phyloP scores from a whole-genome alignment of 2,113 vertebrate species.

The Trematocara variabile region DNA sequence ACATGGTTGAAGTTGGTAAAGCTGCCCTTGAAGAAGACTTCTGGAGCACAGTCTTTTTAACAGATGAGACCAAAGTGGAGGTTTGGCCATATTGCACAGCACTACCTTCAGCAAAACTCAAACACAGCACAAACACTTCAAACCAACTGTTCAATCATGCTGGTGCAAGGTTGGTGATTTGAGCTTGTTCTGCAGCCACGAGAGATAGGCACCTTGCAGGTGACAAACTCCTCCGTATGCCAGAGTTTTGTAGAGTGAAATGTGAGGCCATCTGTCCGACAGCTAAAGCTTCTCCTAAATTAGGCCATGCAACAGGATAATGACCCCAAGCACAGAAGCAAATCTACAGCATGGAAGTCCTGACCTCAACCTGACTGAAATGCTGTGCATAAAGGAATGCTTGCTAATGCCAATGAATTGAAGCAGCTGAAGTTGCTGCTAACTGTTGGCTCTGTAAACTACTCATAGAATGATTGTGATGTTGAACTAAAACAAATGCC shows the following conservation, averaged over 20 bases:
- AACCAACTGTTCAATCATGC: not conserved
- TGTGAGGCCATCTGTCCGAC: not conserved
- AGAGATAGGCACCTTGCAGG: rapidly evolving
- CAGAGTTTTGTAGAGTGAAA: not conserved
- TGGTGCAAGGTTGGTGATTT: not conserved
- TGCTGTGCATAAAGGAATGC: not conserved
- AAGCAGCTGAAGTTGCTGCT: not conserved
- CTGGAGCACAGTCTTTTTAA: not conserved
- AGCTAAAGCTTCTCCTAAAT: not conserved
- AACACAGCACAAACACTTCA: not conserved
- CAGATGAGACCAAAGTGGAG: not conserved
- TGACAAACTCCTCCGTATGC: not conserved
- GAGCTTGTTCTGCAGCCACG: not conserved
- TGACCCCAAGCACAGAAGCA: not conserved
- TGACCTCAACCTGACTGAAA: not conserved
- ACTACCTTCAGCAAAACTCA: not conserved
- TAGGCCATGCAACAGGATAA: not conserved
- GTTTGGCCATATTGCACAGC: not conserved
- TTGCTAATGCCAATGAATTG: rapidly evolving
- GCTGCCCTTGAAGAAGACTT: not conserved
- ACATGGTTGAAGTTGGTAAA: not conserved
- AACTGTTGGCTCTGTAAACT: not conserved
- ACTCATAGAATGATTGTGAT: not conserved
- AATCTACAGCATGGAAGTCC: not conserved
- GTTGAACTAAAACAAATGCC: not conserved